Base-by-base conservation (phyloP, 2,797 vertebrate genomes). In the Rhinella marina region DNA sequence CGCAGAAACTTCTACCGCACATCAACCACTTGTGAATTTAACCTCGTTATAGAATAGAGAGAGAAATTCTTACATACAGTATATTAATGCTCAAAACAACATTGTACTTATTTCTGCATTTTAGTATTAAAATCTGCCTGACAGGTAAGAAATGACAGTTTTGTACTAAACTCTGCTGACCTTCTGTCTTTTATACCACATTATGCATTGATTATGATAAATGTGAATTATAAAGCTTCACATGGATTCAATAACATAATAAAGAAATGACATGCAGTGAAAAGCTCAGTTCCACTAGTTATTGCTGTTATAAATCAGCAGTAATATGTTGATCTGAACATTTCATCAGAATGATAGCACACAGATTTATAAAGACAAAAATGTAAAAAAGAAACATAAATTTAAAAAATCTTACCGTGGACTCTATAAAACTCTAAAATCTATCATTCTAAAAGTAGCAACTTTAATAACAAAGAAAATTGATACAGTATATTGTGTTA, bases 291-390 rank as follows among this genome's bases (percentile, higher is more conserved):
- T 78, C 27, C 66, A 32, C 50, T 52, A 70, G 13, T 88, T 88
- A 88, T 88, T 88, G 82, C 87, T 72, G 32, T 84, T 23, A 88
- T 88, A 72, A 80, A 88, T 88, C 87, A 84, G 62, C 56, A 13
- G 23, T 70, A n/a, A 88, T 66, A 27, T 64, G 32, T 25, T 62
- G 41, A 48, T 57, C 21, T n/a, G 7, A 57, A 87, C 14, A 56
- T 3, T n/a, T 73, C 57, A 82, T 82, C 57, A 12, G 21, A 59
- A 76, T 59, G 13, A 41, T 32, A 25, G 8, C 7, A 12, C 9
- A 6, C 61, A 68, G 17, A 87, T 59, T 19, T 81, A 70, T 79
- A 68, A 56, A n/a, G 27, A 19, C 17, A 68, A 59, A 23, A 76
- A 76, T 23, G 8, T n/a, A 23, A 12, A 27, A 75, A 48, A 57